A percentile compares a stretch with the other conserved stretches of the same genome.
Evolutionary conservation across 2,113 vertebrate genomes (phyloP).

Genomic region (Octodon degus): DNA sequence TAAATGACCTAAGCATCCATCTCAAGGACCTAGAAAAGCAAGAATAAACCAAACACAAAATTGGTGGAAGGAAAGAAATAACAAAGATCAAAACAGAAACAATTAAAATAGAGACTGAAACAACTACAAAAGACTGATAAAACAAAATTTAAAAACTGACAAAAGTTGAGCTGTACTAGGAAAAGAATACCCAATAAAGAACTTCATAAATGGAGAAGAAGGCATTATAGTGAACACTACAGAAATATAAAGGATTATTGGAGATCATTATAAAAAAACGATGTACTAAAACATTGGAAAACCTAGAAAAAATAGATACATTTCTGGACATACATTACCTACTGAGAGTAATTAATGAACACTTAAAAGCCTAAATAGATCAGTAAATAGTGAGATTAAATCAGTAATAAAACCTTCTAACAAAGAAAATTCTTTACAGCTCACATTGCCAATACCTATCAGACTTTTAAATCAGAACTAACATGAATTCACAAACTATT

Average conservation of each 20-base stretch:
- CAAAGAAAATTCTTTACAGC: not conserved
- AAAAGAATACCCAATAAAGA: not conserved
- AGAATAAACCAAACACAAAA: not conserved
- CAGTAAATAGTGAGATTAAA: not conserved
- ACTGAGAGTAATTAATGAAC: not conserved
- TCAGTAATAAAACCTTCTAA: not conserved
- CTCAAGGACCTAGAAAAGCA: not conserved
- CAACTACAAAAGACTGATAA: not conserved
- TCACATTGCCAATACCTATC: not conserved
- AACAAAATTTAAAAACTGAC: not conserved
- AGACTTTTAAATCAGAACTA: not conserved
- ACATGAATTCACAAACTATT: not conserved
- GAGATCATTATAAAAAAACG: not conserved
- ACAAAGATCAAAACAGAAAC: not conserved
- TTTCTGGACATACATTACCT: not conserved
- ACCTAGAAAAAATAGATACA: not conserved
- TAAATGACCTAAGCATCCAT: not conserved
- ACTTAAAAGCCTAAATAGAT: not conserved
- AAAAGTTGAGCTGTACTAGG: not conserved
- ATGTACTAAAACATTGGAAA: not conserved
- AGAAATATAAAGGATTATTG: not conserved
- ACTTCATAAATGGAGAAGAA: not conserved
- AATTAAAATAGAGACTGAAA: not conserved
- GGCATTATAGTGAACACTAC: not conserved
- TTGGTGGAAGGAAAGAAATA: not conserved